Percentiles rank a stretch among this genome's conserved stretches.
Conservation (phyloP, 2,888 invertebrate species). For the Sinelater perroti region DNA sequence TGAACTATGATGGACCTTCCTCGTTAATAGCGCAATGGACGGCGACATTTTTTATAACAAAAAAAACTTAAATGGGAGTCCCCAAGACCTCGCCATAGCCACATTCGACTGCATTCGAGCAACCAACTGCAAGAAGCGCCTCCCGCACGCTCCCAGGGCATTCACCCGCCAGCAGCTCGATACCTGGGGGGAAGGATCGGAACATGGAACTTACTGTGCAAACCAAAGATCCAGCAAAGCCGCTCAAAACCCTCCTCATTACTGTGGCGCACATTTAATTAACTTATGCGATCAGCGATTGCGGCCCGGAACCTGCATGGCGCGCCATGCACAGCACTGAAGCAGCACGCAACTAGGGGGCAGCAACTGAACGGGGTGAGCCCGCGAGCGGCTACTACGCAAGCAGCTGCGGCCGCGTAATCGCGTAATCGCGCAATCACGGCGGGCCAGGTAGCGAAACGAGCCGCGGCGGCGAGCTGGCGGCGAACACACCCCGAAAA, state of each 20-base stretch:
- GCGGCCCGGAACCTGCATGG: neutral
- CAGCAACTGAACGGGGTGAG: conserved; percentile 7
- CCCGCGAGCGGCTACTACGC: neutral
- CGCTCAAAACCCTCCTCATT: conserved; percentile 67
- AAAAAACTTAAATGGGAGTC: too few relatives aligned
- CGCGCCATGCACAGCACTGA: conserved; percentile 1
- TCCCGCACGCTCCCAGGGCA: conserved; percentile 12
- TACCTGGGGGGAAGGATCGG: conserved; percentile 3
- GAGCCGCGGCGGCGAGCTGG: conserved; percentile 16
- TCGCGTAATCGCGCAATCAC: conserved; percentile 2
- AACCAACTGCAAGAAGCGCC: too few relatives aligned
- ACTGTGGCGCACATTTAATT: conserved; percentile 41
- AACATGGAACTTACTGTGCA: conserved; percentile 47
- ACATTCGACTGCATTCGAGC: too few relatives aligned
- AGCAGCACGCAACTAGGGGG: conserved; percentile 19
- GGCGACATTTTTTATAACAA: too few relatives aligned
- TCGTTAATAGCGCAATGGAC: too few relatives aligned
- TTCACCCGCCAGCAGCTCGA: conserved; percentile 24
- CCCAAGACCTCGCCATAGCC: too few relatives aligned
- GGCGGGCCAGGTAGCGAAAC: conserved; percentile 6
- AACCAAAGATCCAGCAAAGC: conserved; percentile 64
- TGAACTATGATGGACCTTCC: too few relatives aligned
- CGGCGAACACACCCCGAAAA: conserved; percentile 38
- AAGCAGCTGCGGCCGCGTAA: conserved; percentile 2
- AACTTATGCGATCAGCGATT: conserved; percentile 16